Evolutionary conservation across 2,888 invertebrate species (phyloP).

Genomic region (Pammene aurita): DNA sequence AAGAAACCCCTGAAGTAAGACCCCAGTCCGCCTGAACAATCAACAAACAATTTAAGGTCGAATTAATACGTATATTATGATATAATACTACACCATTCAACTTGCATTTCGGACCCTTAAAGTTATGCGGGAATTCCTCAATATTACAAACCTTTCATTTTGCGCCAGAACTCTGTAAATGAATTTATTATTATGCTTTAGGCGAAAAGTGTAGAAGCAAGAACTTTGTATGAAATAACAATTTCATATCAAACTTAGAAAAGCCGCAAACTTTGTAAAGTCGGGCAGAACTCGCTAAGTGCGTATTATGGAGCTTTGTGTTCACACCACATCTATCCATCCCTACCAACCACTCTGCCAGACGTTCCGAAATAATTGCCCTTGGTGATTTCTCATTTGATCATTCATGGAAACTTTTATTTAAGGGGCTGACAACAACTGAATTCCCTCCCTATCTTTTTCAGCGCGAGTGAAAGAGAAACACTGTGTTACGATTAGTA

Average conservation of each 20-base stretch:
- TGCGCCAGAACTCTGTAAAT: constrained; percentile 19
- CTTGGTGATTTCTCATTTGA: constrained; percentile 13
- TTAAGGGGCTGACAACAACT: no score
- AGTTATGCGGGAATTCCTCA: constrained; percentile 14
- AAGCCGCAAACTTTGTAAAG: constrained; percentile 38
- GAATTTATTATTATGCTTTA: constrained; percentile 30
- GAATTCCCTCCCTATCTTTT: no score
- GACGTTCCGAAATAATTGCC: constrained; percentile 23
- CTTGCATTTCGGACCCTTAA: constrained; percentile 10
- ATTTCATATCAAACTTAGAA: constrained; percentile 42
- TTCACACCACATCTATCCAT: constrained; percentile 19
- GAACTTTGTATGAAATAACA: constrained; percentile 38
- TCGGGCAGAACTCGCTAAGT: constrained; percentile 30
- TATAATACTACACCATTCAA: constrained; percentile 6
- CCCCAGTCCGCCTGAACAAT: background rate
- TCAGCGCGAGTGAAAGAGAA: no score
- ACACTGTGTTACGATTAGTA: no score
- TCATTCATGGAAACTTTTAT: constrained; percentile 4
- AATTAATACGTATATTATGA: background rate
- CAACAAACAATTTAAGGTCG: background rate
- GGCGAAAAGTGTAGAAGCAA: constrained; percentile 20
- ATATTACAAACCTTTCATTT: constrained; percentile 24
- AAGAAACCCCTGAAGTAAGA: background rate
- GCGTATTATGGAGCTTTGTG: constrained; percentile 20
- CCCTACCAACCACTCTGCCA: background rate